Percentiles rank a stretch among this genome's conserved stretches.
Conservation (phyloP, 2,113 vertebrate genomes). For the Callipepla squamata region DNA sequence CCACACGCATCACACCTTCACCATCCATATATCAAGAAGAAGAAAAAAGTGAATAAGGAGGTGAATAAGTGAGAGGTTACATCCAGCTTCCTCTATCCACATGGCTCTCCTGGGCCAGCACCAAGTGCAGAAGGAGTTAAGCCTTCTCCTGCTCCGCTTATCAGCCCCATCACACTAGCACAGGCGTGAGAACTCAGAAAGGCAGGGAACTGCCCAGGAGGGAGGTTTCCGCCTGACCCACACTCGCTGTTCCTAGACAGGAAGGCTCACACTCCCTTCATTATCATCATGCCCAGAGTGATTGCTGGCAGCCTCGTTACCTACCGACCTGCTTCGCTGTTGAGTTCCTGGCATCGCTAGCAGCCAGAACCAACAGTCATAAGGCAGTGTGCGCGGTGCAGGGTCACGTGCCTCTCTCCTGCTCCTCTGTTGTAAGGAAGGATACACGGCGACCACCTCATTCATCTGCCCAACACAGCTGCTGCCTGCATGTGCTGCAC, state of each 20-base stretch:
- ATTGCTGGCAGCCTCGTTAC: background rate
- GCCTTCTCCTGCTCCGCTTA: background rate
- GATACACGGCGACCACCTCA: accelerated
- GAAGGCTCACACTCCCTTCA: background rate
- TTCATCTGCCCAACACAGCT: background rate
- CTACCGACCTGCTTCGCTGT: background rate
- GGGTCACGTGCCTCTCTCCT: background rate
- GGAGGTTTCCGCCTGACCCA: background rate
- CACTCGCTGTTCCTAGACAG: background rate
- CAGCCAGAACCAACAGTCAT: background rate
- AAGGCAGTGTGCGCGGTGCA: background rate
- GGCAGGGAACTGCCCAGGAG: background rate
- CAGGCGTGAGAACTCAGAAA: background rate
- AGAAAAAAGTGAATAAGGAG: background rate
- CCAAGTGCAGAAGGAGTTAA: background rate
- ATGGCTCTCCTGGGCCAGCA: background rate
- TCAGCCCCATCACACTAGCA: background rate
- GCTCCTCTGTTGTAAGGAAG: background rate
- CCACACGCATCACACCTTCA: background rate
- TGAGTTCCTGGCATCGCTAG: background rate
- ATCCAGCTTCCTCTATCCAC: background rate
- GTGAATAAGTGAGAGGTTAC: background rate
- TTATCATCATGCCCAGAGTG: background rate
- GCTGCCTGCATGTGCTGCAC: accelerated
- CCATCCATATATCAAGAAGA: background rate